Evolutionary conservation across 35 echinoderm and acorn worm genomes (phyloP), one percentile per base, ranked within the genome.

Genomic region (Patiria miniata): DNA sequence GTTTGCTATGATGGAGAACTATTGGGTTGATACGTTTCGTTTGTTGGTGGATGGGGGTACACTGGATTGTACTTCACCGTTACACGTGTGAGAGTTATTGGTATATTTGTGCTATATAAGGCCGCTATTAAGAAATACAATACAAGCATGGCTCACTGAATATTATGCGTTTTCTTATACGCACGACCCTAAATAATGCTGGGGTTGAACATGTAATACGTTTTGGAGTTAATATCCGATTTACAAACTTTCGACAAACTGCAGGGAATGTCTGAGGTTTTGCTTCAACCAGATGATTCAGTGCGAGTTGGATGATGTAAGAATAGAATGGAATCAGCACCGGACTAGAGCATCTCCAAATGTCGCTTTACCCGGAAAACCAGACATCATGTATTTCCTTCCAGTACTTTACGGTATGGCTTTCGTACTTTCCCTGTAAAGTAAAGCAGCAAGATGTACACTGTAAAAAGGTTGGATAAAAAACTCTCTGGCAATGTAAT

Each of bases 191-290:
- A n/a, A n/a, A n/a, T n/a, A n/a, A n/a, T n/a, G n/a, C n/a, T n/a
- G n/a, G n/a, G n/a, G n/a, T n/a, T n/a, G n/a, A n/a, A n/a, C n/a
- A n/a, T n/a, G n/a, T n/a, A n/a, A n/a, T n/a, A n/a, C n/a, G n/a
- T n/a, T n/a, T n/a, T n/a, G n/a, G n/a, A n/a, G 42, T 12, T 12
- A 6, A 47, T 47, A 12, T 47, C 42, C 4, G 4, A 4, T 6
- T 47, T 6, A 47, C 42, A 47, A 47, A 47, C 42, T 47, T 61
- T 22, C 18, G 2, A 7, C 5, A 22, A 4, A 61, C 17, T 61
- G 5, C 58, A 61, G 60, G 8, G 60, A 65, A 65, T 65, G 60
- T 65, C n/a, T 65, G 14, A 65, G 60, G 60, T 65, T 65, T 65
- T n/a, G 21, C 22, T 32, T 65, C 30, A 65, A 26, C 21, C 60